Base-by-base conservation (phyloP, 2,797 vertebrate species). In the Luscinia luscinia region DNA sequence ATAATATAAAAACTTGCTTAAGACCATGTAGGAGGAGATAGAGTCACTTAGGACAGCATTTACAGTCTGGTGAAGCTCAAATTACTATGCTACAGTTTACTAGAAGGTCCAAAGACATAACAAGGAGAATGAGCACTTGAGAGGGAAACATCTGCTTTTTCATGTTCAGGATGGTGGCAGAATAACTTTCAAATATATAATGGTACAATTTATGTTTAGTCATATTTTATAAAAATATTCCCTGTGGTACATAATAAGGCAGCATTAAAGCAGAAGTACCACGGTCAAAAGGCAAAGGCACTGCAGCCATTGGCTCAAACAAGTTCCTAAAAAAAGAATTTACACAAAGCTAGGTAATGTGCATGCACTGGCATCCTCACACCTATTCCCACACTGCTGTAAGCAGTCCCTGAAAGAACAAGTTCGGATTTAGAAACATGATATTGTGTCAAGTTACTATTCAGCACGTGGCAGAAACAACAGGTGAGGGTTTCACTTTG, bases 271-370 rank as follows among this genome's bases (percentile, higher is more conserved):
- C 49, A 87, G 45, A 87, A 87, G 61, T 32, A 40, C 5, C 23
- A 4, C 36, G 18, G 9, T 34, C 32, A 32, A 59, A 76, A 75
- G 22, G 57, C 38, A 73, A 89, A 82, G 27, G 16, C 18, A 6
- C 6, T 12, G 27, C 15, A 40, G 46, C 46, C 41, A n/a, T 20
- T 41, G 54, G 9, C 23, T 68, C 15, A 72, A 88, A 75, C 16
- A 38, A 74, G 32, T 49, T 64, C 11, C 17, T 28, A 11, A 75
- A 49, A 22, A 12, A 36, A 19, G 32, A 27, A 32, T 72, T 84
- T 40, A 22, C 23, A 46, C 9, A 27, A 78, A 84, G 13, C 14
- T 15, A 21, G 23, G 11, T 43, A 36, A 52, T 0, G 0, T 3
- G 5, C 26, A 14, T 24, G 22, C 14, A 20, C 19, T 23, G 32